Evolutionary conservation across 2,113 vertebrate genomes (phyloP).

Genomic region (Todiramphus saurophagus): DNA sequence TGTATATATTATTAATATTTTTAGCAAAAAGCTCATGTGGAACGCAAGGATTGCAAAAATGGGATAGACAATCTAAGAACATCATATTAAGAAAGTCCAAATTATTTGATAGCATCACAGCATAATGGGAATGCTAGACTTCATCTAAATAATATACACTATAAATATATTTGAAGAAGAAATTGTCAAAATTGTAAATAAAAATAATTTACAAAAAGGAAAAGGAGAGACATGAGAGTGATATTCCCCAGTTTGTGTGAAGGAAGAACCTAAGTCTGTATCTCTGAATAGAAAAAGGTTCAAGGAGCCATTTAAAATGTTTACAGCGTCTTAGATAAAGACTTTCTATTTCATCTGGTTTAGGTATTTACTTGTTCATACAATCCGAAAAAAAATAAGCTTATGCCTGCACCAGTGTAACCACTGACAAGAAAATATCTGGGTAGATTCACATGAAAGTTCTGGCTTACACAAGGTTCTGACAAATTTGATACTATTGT

Average conservation of each 20-base stretch:
- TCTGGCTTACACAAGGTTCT: background rate
- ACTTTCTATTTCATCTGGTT: background rate
- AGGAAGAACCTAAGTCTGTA: background rate
- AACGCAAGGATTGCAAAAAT: background rate
- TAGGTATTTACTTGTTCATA: background rate
- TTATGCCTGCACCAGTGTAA: background rate
- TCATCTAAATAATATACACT: background rate
- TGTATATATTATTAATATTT: conserved; percentile 34
- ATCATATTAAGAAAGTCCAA: background rate
- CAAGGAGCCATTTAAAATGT: background rate
- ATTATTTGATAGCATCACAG: background rate
- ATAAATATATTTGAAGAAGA: background rate
- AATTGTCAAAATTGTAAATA: background rate
- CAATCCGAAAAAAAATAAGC: fast-evolving
- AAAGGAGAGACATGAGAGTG: background rate
- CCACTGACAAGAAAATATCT: background rate
- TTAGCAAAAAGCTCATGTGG: background rate
- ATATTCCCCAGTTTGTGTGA: background rate
- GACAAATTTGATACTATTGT: background rate
- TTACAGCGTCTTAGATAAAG: background rate
- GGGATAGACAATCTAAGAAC: background rate
- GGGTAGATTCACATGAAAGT: background rate
- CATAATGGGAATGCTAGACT: background rate
- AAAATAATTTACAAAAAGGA: background rate
- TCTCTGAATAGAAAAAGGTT: background rate